Evolutionary conservation across 1,140 invertebrate genomes (phyloP).

Genomic region (Ceratina calcarata): DNA sequence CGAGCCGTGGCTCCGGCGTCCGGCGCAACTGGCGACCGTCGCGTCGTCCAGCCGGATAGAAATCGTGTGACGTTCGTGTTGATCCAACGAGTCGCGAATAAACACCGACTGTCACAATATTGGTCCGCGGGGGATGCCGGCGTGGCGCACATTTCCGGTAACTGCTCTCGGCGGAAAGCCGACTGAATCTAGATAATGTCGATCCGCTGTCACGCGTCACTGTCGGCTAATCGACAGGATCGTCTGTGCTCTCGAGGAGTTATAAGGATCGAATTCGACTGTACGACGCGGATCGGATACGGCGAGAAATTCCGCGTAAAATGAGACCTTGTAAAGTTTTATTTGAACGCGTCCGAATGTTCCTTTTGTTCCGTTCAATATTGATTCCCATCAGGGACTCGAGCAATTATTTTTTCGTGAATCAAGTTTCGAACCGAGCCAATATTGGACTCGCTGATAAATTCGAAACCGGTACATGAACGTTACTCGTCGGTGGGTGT

Average conservation of each 20-base stretch:
- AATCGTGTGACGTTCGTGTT: conserved; percentile 11
- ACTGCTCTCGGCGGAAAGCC: background rate
- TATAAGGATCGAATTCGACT: background rate
- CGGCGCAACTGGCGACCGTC: background rate
- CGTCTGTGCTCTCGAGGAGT: background rate
- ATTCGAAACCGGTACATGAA: background rate
- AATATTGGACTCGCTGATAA: background rate
- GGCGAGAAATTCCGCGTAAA: background rate
- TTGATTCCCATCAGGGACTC: too few relatives aligned
- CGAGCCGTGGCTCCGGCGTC: background rate
- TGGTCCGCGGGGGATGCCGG: conserved; percentile 3
- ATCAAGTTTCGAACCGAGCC: too few relatives aligned
- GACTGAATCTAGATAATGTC: conserved; percentile 1
- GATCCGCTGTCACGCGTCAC: background rate
- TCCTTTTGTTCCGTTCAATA: too few relatives aligned
- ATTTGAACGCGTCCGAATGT: background rate
- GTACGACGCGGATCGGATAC: background rate
- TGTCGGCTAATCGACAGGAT: background rate
- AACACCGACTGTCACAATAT: conserved; percentile 42
- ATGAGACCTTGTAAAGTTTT: background rate
- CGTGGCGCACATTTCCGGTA: background rate
- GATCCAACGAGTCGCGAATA: conserved; percentile 26
- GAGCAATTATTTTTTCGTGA: too few relatives aligned
- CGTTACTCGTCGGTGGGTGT: background rate
- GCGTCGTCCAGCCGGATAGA: background rate